Evolutionary conservation across 1,140 invertebrate species (phyloP).

Genomic region (Schlechtendalia chinensis): DNA sequence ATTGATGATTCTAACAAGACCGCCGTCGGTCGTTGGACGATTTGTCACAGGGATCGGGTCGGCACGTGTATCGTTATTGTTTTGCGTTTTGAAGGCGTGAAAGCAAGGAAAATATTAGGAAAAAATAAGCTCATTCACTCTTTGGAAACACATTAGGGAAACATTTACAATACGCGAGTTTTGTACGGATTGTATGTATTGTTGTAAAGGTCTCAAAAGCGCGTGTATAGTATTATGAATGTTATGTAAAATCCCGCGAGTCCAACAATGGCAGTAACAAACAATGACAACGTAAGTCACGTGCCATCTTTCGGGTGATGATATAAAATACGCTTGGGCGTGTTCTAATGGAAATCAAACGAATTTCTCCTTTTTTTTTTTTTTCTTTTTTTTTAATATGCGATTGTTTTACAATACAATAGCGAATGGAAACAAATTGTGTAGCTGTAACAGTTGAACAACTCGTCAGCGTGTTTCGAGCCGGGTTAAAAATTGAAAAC

Average conservation of each 20-base stretch:
- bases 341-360: conserved; percentile 19
- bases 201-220: conserved; percentile 3
- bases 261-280: not conserved
- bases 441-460: no score
- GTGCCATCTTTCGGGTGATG: conserved; percentile 30
- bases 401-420: not conserved
- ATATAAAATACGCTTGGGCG: not conserved
- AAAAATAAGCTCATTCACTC: conserved; percentile 36
- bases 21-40: not conserved
- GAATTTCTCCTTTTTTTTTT: no score
- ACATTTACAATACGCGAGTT: conserved; percentile 7
- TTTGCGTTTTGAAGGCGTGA: conserved; percentile 23
- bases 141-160: conserved; percentile 39
- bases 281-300: conserved; percentile 36
- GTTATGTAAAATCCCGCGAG: conserved; percentile 10
- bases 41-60: conserved; percentile 11
- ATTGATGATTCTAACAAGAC: conserved; percentile 20
- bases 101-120: conserved; percentile 3
- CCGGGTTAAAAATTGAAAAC: no score
- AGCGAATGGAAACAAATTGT: not conserved
- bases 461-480: no score
- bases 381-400: not conserved
- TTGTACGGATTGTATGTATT: not conserved
- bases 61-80: conserved; percentile 34
- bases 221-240: not conserved